Conservation (phyloP, 1,140 invertebrate genomes). For the Leptoteleia sp. region DNA sequence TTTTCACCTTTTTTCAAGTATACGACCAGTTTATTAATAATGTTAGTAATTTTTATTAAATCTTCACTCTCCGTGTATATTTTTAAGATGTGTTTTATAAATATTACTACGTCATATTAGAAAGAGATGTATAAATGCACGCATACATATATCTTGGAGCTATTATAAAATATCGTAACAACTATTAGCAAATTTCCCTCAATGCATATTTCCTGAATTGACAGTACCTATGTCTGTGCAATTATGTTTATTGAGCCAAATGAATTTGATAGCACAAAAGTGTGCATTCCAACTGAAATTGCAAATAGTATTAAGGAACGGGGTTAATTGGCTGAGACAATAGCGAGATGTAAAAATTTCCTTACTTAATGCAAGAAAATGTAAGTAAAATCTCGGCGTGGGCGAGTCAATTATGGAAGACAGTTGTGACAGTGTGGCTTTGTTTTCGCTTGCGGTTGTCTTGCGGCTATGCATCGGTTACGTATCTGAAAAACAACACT, state of each 20-base stretch:
- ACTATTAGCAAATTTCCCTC: no score
- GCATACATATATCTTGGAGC: no score
- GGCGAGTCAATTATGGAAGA: constrained; percentile 32
- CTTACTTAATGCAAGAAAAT: constrained; percentile 23
- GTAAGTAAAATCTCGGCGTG: constrained; percentile 33
- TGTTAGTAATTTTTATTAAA: no score
- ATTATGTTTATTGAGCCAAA: constrained; percentile 20
- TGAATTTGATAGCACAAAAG: constrained; percentile 16
- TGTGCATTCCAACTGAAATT: constrained; percentile 10
- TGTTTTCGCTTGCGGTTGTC: constrained; percentile 22
- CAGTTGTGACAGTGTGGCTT: constrained; percentile 21
- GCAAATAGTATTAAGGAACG: constrained; percentile 7
- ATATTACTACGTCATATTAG: no score
- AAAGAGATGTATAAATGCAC: no score
- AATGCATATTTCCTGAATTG: constrained; percentile 7
- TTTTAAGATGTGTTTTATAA: no score
- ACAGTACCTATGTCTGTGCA: constrained; percentile 1
- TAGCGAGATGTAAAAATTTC: constrained; percentile 37
- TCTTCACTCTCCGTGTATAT: no score
- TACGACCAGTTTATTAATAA: no score
- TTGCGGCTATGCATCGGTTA: neutral
- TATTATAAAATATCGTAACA: no score
- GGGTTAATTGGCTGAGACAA: constrained; percentile 40
- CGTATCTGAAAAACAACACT: constrained; percentile 22
- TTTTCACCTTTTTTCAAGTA: no score